Base-by-base conservation (phyloP, 2,113 vertebrate genomes). In the Halichoerus grypus region DNA sequence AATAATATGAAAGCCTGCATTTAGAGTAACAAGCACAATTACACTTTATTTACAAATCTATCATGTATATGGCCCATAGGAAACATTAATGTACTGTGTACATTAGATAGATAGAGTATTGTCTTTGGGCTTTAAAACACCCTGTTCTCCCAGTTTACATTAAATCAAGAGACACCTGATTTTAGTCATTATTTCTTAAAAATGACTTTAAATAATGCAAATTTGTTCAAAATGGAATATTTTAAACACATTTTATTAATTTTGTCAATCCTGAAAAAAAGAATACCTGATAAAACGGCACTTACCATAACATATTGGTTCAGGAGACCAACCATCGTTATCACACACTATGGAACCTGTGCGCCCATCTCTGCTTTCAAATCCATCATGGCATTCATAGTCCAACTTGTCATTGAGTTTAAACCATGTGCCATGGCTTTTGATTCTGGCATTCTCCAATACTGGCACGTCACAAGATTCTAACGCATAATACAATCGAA, bases 251-350 rank as follows among this genome's bases (percentile, higher is more conserved):
- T 61, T 26, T 24, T 49, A 3, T 49, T 49, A 2, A 77, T 36
- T 49, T 18, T 11, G 28, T 22, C 33, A 16, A 63, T 39, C 7
- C 31, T 39, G 33, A 33, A 81, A 16, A 16, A 49, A 31, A 53
- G 16, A 39, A 42, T 28, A n/a, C 33, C 51, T 59, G n/a, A 36
- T 7, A 71, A 49, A 65, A n/a, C 33, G 33, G 19, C 63, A 83
- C 82, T 88, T 67, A 85, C 53, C 21, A 16, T 61, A 57, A 59
- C 91, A 94, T 7, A 3, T 1, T 4, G 97, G 93, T 0, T 5
- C 14, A 88, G 97, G 94, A n/a, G 33, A 95, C 98, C 98, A 99
- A 55, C 82, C 61, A 0, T 21, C 5, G 0, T 24, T 1, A 51
- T 49, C 31, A 42, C 91, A 91, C 4, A 13, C 61, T 84, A 24